phyloP scores from a whole-genome alignment of 2,888 invertebrate species.

The Drosophila macrospina region DNA sequence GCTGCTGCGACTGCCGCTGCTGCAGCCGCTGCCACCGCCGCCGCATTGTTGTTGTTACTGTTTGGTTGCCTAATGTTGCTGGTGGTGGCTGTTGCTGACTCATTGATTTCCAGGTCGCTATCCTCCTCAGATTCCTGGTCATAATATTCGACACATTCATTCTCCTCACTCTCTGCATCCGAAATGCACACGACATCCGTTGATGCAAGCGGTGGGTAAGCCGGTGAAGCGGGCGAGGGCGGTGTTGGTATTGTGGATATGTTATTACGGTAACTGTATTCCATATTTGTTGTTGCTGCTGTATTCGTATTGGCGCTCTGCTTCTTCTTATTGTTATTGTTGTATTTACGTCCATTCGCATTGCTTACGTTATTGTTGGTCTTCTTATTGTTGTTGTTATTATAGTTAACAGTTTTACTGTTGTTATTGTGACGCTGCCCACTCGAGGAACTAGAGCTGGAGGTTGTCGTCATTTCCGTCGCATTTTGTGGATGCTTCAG shows the following conservation, averaged over 20 bases:
- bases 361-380: conserved; percentile 55
- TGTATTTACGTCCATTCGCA: conserved; percentile 44
- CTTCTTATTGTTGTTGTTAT: conserved; percentile 58
- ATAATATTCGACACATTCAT: conserved; percentile 42
- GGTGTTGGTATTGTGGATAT: conserved; percentile 59
- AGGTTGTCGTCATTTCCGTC: conserved; percentile 24
- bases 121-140: conserved; percentile 81
- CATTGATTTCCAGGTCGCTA: conserved; percentile 46
- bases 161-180: conserved; percentile 61
- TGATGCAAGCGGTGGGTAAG: conserved; percentile 40
- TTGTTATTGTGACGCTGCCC: conserved; percentile 52
- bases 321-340: conserved; percentile 58
- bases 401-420: conserved; percentile 40
- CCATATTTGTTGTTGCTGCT: conserved; percentile 16
- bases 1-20: conserved; percentile 46
- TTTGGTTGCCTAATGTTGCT: conserved; percentile 35
- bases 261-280: conserved; percentile 61
- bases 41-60: conserved; percentile 24
- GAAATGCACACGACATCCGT: conserved; percentile 69
- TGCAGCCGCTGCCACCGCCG: conserved; percentile 48
- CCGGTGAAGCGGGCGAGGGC: conserved; percentile 61
- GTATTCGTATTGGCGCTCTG: conserved; percentile 33
- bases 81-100: conserved; percentile 29
- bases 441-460: conserved; percentile 28
- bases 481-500: conserved; percentile 48